Evolutionary conservation across 2,888 invertebrate genomes (phyloP).

Genomic region (Drosophila macrothrix): DNA sequence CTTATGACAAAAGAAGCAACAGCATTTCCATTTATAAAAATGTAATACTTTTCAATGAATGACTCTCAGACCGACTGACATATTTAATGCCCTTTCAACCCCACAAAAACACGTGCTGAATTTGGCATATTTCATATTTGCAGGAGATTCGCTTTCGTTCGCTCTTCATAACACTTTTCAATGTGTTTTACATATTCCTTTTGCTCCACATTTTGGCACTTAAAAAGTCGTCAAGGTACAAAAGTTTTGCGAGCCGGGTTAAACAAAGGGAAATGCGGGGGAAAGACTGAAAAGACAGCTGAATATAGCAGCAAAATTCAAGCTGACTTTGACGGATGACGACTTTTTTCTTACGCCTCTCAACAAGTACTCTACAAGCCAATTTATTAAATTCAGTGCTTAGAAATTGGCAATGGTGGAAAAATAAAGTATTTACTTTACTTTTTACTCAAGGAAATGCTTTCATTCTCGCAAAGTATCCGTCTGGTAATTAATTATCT

Average conservation of each 20-base stretch:
- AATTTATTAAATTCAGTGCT: background rate
- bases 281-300: conserved; percentile 24
- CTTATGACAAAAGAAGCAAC: background rate
- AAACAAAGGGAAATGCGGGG: conserved; percentile 48
- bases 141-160: conserved; percentile 49
- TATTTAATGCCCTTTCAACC: conserved; percentile 38
- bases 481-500: background rate
- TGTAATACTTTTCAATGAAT: conserved; percentile 30
- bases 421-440: background rate
- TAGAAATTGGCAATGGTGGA: background rate
- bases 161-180: conserved; percentile 70
- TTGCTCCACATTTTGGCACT: conserved; percentile 72
- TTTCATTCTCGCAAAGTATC: background rate
- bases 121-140: conserved; percentile 44
- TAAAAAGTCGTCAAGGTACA: conserved; percentile 74
- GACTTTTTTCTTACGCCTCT: background rate
- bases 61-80: conserved; percentile 41
- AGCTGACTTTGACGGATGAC: conserved; percentile 31
- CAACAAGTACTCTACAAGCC: background rate
- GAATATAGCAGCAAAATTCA: conserved; percentile 33
- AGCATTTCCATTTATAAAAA: background rate
- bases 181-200: conserved; percentile 69
- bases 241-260: conserved; percentile 54
- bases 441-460: background rate
- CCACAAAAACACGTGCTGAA: conserved; percentile 26